Percentiles rank a stretch among this genome's conserved stretches.
Evolutionary conservation across 2,888 invertebrate species (phyloP).

Genomic region (Galerucella calmariensis): DNA sequence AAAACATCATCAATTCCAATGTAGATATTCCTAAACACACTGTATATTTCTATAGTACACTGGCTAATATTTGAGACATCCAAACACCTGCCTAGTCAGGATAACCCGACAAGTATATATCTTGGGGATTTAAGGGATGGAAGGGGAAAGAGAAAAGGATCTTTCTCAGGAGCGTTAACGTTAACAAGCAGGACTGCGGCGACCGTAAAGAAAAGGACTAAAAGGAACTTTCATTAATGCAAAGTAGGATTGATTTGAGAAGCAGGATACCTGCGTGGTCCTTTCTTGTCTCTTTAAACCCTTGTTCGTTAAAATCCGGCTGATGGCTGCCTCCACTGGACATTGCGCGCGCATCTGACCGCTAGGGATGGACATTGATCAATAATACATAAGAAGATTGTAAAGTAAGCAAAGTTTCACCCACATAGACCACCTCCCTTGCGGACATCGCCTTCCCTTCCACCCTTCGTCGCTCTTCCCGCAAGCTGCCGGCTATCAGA

Average conservation of each 20-base stretch:
- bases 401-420: slow-evolving; percentile 65
- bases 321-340: slow-evolving; percentile 52
- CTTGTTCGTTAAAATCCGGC: slow-evolving; percentile 46
- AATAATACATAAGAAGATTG: slow-evolving; percentile 66
- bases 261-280: slow-evolving; percentile 40
- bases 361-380: slow-evolving; percentile 66
- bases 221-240: slow-evolving; percentile 56
- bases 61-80: slow-evolving; percentile 1
- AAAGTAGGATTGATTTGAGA: slow-evolving; percentile 57
- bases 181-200: slow-evolving; percentile 54
- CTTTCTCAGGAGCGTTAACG: slow-evolving; percentile 47
- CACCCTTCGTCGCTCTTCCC: slow-evolving; percentile 6
- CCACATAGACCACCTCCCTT: slow-evolving; percentile 41
- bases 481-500: slow-evolving; percentile 8
- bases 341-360: slow-evolving; percentile 66
- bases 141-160: slow-evolving; percentile 30
- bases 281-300: slow-evolving; percentile 45
- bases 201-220: slow-evolving; percentile 54
- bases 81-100: slow-evolving; percentile 21
- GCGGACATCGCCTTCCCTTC: slow-evolving; percentile 42
- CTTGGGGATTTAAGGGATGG: slow-evolving; percentile 21
- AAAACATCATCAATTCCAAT: not conserved
- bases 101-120: slow-evolving; percentile 32
- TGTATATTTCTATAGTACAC: not conserved
- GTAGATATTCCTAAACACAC: not conserved